Evolutionary conservation across 2,113 vertebrate species (phyloP), one percentile per base, ranked within the genome.

Genomic region (Bos indicus): DNA sequence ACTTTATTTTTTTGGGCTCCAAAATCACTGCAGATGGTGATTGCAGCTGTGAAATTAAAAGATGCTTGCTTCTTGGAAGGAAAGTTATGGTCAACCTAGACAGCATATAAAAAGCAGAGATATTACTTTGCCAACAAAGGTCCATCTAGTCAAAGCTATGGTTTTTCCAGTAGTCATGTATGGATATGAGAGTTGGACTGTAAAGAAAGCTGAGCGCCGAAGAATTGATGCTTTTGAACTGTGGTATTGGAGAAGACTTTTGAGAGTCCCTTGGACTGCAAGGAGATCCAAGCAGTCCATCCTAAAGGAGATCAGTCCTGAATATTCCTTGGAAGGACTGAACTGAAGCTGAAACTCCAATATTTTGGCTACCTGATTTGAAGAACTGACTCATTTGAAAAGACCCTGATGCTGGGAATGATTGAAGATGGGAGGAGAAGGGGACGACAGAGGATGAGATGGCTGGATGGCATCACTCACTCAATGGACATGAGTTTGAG

Each of bases 201-300:
- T 67, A 0, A 67, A 11, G 64, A 67, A 67, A 36, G 33, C n/a
- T 67, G 64, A 67, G 2, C 0, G 0, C n/a, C 0, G 9, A 36
- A 67, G 9, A 67, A 67, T 67, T 67, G 33, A 67, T 67, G 0
- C 33, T 67, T 67, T 67, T 67, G 17, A 67, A 21, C 64, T 67
- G 4, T 67, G 64, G 64, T 36, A 8, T 67, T 67, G 17, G 64
- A 36, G 64, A 67, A 67, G 33, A 21, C 33, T 67, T 5, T 10
- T 67, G 17, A 67, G 64, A 67, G 64, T 67, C 33, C 8, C 64
- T 36, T 67, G 64, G 33, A 67, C 64, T 36, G 8, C 17, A 36
- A 67, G 64, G 33, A 67, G 64, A 67, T 36, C 64, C 17, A 21
- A 67, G 4, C 64, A 67, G 64, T 67, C 64, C 8, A 67, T 67